These are phyloP conservation scores for Antigone vipio DNA, from an alignment of 2,113 vertebrate species.

Conservation along the genomic window DNA sequence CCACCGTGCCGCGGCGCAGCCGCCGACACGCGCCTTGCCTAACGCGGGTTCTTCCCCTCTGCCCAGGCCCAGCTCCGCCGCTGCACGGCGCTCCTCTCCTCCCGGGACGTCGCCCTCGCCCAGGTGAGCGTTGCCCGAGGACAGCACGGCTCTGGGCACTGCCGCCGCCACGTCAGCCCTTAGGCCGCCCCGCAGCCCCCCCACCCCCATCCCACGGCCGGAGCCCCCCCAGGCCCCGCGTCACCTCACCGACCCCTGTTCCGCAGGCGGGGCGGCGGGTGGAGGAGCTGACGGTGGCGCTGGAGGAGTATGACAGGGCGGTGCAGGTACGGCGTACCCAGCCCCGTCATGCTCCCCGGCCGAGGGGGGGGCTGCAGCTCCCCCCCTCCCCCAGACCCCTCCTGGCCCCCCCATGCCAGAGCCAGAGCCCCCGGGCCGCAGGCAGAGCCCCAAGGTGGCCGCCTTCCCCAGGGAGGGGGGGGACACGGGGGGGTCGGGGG, in stretches of 20 bases:
- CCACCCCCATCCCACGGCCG: no score
- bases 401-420: neutral
- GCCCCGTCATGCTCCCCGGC: neutral
- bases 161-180: neutral
- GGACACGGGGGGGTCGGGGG: no score
- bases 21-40: rapidly evolving
- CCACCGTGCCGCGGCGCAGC: neutral
- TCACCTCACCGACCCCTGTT: rapidly evolving
- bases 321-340: neutral
- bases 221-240: neutral
- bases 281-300: neutral
- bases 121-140: neutral
- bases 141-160: neutral
- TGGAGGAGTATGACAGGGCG: neutral
- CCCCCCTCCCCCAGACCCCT: neutral
- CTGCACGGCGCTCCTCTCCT: neutral
- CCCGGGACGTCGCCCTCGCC: neutral
- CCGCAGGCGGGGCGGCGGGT: neutral
- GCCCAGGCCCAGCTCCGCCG: neutral
- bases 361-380: neutral
- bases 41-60: neutral
- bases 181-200: neutral
- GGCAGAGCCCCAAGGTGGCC: neutral
- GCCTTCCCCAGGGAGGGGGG: no score
- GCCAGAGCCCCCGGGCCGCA: no score